Evolutionary conservation across 2,888 invertebrate genomes (phyloP).

Genomic region (Cotesia congregata): DNA sequence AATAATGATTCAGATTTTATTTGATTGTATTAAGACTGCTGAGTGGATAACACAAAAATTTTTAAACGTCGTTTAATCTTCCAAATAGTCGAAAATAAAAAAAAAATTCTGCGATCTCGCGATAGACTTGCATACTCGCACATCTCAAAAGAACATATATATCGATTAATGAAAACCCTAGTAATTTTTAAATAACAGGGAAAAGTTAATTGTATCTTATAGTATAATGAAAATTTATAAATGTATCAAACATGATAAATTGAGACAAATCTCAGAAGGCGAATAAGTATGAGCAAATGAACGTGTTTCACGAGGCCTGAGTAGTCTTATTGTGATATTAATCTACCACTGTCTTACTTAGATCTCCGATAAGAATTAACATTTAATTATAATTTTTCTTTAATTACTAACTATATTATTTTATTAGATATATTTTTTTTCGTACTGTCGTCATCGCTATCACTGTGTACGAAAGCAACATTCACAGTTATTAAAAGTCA

Average conservation of each 20-base stretch:
- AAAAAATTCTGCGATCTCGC: neutral
- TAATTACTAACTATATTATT: constrained; percentile 44
- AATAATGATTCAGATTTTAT: neutral
- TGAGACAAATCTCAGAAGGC: constrained; percentile 27
- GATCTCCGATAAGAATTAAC: constrained; percentile 66
- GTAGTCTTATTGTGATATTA: constrained; percentile 71
- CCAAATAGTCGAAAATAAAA: constrained; percentile 9
- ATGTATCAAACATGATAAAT: neutral
- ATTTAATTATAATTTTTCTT: constrained; percentile 48
- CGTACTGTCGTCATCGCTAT: constrained; percentile 48
- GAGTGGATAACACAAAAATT: neutral
- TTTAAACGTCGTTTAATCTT: constrained; percentile 3
- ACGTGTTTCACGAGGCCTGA: constrained; percentile 67
- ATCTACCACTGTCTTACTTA: constrained; percentile 71
- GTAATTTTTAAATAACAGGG: neutral
- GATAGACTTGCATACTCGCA: constrained; percentile 7
- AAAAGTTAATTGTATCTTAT: constrained; percentile 8
- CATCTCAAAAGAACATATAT: neutral
- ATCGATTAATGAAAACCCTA: neutral
- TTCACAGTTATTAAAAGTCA: constrained; percentile 12
- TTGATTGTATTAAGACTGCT: constrained; percentile 4
- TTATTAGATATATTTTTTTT: constrained; percentile 41
- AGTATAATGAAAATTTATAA: neutral
- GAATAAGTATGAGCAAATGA: constrained; percentile 36
- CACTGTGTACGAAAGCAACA: constrained; percentile 39